Base-by-base conservation (phyloP, 1,140 invertebrate genomes). In the Bradysia coprophila region DNA sequence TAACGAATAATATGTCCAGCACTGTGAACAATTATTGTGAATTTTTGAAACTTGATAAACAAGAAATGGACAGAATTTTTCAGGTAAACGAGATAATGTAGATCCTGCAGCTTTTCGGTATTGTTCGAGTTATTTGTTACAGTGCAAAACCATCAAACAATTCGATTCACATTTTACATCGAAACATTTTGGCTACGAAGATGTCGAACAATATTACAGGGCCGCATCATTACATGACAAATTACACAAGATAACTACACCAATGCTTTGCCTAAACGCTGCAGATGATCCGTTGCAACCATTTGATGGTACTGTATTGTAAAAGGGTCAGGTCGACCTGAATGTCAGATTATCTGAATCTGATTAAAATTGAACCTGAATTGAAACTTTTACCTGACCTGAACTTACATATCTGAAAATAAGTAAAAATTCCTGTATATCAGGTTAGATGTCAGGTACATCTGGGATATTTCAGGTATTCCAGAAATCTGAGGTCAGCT, bases 281-380 rank as follows among this genome's bases (percentile, higher is more conserved):
- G 81, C 78, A 2, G 86, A 90, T 63, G 86, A 90, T 63, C 83
- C 84, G 2, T 87, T 90, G 60, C 78, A 83, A 55, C 84, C 82
- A 3, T 54, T 72, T 34, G 67, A 75, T 56, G 71, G 77, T 78
- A 64, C 53, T 44, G 46, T 33, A 22, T 40, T 36, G 36, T 16
- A 20, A n/a, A n/a, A n/a, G n/a, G n/a, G 24, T 28, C n/a, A n/a
- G n/a, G n/a, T n/a, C n/a, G n/a, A n/a, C n/a, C n/a, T n/a, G n/a
- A n/a, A n/a, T n/a, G n/a, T n/a, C n/a, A n/a, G n/a, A n/a, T n/a
- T n/a, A n/a, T n/a, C n/a, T n/a, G n/a, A n/a, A n/a, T n/a, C n/a
- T n/a, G n/a, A n/a, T n/a, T n/a, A n/a, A n/a, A n/a, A n/a, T n/a
- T n/a, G n/a, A n/a, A n/a, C n/a, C n/a, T n/a, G n/a, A n/a, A n/a